Base-by-base conservation (phyloP, 2,113 vertebrate genomes). In the Clarias batrachus region DNA sequence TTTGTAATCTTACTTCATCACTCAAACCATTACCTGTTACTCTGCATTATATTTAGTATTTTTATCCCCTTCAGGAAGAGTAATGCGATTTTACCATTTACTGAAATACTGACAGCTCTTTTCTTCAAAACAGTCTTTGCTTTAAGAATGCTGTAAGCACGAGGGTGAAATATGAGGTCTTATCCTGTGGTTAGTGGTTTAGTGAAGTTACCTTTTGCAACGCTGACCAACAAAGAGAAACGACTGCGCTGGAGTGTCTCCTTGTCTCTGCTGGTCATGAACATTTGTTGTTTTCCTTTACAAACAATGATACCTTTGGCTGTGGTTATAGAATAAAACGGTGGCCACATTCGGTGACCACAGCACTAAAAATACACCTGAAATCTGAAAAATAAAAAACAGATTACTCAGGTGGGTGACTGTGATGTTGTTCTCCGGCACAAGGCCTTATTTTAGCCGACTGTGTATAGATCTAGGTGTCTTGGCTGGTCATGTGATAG, bases 301-400 rank as follows among this genome's bases (percentile, higher is more conserved):
- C 89, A 86, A 89, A 93, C 86, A 82, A 89, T 89, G 92, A 93
- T 91, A 91, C 89, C 90, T 89, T 88, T 89, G 82, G 59, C 0
- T 83, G 82, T 83, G 86, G 86, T 66, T 63, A 79, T 73, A 56
- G 62, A 79, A 65, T 27, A 30, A 63, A 78, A 84, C 19, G 59
- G 23, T 30, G 73, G 65, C 27, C 19, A 21, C 77, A 77, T 85
- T 83, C 87, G 88, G 91, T 92, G 91, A 88, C 91, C 62, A 86
- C 89, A 89, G 79, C 82, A 90, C 81, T 74, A 87, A 90, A 79
- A 88, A 83, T 81, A 80, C 84, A 66, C 88, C 84, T 90, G 82
- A 85, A 91, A 93, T 57, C 88, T 90, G 89, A 88, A 19, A 88
- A 85, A 91, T 57, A 81, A 90, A 91, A 94, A 93, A 93, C 93